Base-by-base conservation (phyloP, 2,888 invertebrate genomes). In the Eudemis profundana region DNA sequence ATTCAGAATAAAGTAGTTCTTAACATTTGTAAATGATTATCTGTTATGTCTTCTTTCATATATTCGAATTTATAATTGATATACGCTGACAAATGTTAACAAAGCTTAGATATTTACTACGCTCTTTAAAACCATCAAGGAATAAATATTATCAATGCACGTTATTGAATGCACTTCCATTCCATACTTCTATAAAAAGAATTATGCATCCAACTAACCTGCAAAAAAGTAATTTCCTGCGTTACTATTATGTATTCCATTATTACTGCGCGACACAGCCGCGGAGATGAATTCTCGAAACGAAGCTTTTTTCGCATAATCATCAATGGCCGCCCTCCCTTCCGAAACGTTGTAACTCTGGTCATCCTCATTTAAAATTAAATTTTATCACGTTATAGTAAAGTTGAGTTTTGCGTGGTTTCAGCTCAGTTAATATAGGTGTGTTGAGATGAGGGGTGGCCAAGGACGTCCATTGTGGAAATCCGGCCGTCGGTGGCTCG, bases 391-490 rank as follows among this genome's bases (percentile, higher is more conserved):
- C 29, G n/a, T 40, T 8, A 66, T 27, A 69, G 67, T 74, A 77
- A 68, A 73, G 80, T 72, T 57, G 68, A 59, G n/a, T 68, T 74
- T 81, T 10, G 57, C 21, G 17, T 33, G 44, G 4, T 17, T 15
- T 5, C 14, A 14, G 19, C 19, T 40, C 1, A n/a, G 50, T 21
- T 50, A 7, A 69, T 70, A 69, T 69, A 60, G 60, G 65, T 68
- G 69, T 67, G 69, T 70, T 68, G 74, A 77, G 77, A 72, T 74
- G 85, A 88, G 90, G 90, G 89, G 79, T 81, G 81, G 72, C 85
- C 90, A 91, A 90, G 90, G 90, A 78, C 90, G 79, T 69, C 72
- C 78, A 86, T 89, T 90, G 88, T 89, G 76, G 74, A 79, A 80
- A 84, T 79, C 83, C 84, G 83, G 81, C 68, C 57, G 38, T 51